Conservation (phyloP, 2,888 invertebrate species). For the Pyralis farinalis region DNA sequence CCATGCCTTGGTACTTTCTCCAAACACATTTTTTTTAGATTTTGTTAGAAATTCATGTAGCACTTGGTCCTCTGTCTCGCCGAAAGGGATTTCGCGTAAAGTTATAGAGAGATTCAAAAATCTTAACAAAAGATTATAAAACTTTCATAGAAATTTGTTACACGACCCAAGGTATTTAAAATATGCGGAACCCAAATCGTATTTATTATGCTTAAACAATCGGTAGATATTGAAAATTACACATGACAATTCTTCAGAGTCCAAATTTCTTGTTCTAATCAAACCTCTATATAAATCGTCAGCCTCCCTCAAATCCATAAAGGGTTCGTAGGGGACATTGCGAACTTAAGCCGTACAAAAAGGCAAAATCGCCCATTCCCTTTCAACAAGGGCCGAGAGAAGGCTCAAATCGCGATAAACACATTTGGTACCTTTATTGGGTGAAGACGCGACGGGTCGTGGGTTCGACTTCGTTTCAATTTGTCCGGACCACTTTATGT, state of each 20-base stretch:
- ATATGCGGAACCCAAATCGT: no score
- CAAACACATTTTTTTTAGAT: no score
- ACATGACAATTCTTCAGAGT: not conserved
- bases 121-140: no score
- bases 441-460: not conserved
- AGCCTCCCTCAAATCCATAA: not conserved
- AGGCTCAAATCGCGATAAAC: constrained; percentile 4
- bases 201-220: no score
- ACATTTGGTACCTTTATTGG: constrained; percentile 6
- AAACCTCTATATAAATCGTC: not conserved
- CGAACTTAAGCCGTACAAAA: constrained; percentile 1
- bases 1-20: no score
- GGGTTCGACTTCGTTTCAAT: constrained; percentile 42
- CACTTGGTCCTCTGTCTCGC: no score
- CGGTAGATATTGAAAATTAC: no score
- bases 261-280: not conserved
- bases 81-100: no score
- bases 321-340: not conserved
- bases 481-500: constrained; percentile 50
- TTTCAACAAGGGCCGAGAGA: constrained; percentile 4
- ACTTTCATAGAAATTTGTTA: no score
- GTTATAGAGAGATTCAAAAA: no score
- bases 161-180: no score
- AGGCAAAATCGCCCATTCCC: constrained; percentile 1
- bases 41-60: no score